Conservation (phyloP, 2,888 invertebrate species). For the Tanytarsus gracilentus region DNA sequence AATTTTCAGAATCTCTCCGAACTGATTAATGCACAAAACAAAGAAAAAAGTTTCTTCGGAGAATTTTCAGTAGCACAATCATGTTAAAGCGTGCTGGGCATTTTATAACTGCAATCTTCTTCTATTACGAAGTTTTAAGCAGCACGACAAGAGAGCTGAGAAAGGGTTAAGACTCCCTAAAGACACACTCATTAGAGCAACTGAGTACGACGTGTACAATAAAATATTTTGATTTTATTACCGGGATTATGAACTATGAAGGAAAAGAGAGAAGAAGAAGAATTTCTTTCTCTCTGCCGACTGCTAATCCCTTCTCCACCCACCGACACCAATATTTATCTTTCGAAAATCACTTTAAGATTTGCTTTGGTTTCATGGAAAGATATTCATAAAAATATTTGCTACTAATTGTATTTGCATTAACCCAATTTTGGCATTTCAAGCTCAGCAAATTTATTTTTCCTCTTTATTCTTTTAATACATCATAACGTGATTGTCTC, state of each 20-base stretch:
- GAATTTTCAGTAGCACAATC: slow-evolving; percentile 11
- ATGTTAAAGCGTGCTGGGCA: background rate
- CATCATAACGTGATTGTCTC: background rate
- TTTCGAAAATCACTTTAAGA: background rate
- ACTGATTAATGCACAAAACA: background rate
- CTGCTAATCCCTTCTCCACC: slow-evolving; percentile 7
- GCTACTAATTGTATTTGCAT: background rate
- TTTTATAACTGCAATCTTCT: slow-evolving; percentile 12
- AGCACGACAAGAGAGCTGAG: background rate
- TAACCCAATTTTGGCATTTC: slow-evolving; percentile 7
- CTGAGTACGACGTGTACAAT: background rate
- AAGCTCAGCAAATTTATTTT: background rate
- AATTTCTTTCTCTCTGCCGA: background rate
- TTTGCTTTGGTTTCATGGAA: slow-evolving; percentile 14
- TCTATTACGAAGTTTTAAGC: background rate
- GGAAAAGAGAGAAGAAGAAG: background rate
- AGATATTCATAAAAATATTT: background rate
- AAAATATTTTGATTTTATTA: slow-evolving; percentile 23
- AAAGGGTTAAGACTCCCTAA: slow-evolving; percentile 3
- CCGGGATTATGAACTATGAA: slow-evolving; percentile 4
- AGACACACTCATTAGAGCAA: slow-evolving; percentile 1
- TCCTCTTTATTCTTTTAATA: background rate
- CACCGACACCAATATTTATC: background rate
- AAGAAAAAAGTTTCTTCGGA: background rate
- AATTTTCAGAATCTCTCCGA: too few species aligned